Conservation (phyloP, 2,888 invertebrate genomes). For the Sinodicranocentrus sp. region DNA sequence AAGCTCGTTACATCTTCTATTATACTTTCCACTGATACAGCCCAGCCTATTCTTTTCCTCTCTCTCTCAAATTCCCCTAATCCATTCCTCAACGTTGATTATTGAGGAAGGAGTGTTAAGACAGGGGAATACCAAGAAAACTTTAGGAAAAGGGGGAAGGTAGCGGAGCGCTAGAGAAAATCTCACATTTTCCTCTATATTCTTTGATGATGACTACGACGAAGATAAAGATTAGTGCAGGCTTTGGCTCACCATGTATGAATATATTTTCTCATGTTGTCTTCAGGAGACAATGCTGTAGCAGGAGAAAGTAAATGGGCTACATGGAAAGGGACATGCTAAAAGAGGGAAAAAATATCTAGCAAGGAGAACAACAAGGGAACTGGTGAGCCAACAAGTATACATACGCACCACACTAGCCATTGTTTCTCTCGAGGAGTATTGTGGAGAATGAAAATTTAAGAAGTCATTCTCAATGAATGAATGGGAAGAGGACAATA, state of each 20-base stretch:
- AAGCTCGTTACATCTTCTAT: background rate
- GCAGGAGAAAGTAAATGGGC: slow-evolving; percentile 14
- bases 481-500: slow-evolving; percentile 28
- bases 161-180: slow-evolving; percentile 6
- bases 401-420: background rate
- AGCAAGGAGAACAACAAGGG: background rate
- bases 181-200: slow-evolving; percentile 1
- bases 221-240: slow-evolving; percentile 37
- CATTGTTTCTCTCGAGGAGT: slow-evolving; percentile 26
- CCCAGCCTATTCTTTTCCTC: background rate
- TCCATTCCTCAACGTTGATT: slow-evolving; percentile 8
- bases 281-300: background rate
- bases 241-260: background rate
- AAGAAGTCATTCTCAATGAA: slow-evolving; percentile 37
- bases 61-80: slow-evolving; percentile 7
- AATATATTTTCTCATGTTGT: background rate
- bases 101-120: slow-evolving; percentile 15
- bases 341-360: background rate
- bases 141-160: background rate
- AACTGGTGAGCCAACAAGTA: slow-evolving; percentile 19
- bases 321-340: too few species aligned
- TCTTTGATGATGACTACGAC: slow-evolving; percentile 25
- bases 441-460: slow-evolving; percentile 36
- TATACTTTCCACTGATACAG: background rate
- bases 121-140: background rate